Evolutionary conservation across 1,140 invertebrate species (phyloP).

Genomic region (Calosoma granatense): DNA sequence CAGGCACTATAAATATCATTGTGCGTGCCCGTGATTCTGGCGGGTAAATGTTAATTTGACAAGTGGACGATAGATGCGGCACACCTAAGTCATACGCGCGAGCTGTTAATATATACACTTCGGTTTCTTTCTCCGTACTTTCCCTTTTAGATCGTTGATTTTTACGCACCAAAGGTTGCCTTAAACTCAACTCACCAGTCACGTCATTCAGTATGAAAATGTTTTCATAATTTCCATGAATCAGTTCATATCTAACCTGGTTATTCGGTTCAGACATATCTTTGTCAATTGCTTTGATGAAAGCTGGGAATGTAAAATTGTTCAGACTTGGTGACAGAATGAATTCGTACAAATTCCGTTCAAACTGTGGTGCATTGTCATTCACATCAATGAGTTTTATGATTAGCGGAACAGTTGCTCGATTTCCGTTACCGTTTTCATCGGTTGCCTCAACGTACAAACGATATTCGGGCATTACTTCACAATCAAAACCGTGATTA

Average conservation of each 20-base stretch:
- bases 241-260: constrained; percentile 71
- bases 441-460: constrained; percentile 78
- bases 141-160: constrained; percentile 5
- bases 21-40: constrained; percentile 54
- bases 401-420: constrained; percentile 57
- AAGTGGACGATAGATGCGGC: constrained; percentile 55
- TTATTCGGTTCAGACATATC: constrained; percentile 82
- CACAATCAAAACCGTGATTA: constrained; percentile 70
- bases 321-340: constrained; percentile 60
- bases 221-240: constrained; percentile 67
- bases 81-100: constrained; percentile 73
- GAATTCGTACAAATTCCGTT: constrained; percentile 70
- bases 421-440: constrained; percentile 68
- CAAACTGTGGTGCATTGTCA: constrained; percentile 76
- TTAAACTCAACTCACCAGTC: constrained; percentile 54
- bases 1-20: constrained; percentile 69
- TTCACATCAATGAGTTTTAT: constrained; percentile 76
- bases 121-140: constrained; percentile 14
- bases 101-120: constrained; percentile 52
- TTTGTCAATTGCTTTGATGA: constrained; percentile 68
- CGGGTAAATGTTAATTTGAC: constrained; percentile 55
- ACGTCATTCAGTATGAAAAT: constrained; percentile 68
- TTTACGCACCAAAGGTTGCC: constrained; percentile 35
- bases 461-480: constrained; percentile 61
- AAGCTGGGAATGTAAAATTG: constrained; percentile 59